Conservation (phyloP, 2,797 vertebrate genomes). For the Acrossocheilus fasciatus region DNA sequence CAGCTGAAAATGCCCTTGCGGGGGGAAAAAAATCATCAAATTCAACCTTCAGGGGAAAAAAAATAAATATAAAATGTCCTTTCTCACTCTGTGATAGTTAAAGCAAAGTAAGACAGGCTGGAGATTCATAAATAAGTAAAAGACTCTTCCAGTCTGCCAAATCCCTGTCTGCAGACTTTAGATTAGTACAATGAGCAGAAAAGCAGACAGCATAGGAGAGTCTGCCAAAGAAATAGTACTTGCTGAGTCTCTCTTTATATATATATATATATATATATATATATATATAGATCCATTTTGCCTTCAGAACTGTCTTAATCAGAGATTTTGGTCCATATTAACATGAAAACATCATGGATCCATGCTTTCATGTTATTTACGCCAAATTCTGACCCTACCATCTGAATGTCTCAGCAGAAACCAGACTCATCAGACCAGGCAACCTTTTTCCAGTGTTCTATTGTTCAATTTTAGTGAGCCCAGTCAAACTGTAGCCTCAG, state of each 20-base stretch:
- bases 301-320: neutral
- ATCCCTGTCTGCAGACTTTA: constrained; percentile 17
- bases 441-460: neutral
- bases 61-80: constrained; percentile 25
- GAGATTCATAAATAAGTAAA: constrained; percentile 46
- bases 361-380: neutral
- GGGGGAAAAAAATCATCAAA: constrained; percentile 1
- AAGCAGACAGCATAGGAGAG: neutral
- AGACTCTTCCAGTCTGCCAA: constrained; percentile 37
- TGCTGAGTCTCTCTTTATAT: neutral
- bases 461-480: neutral
- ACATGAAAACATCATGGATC: neutral
- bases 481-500: neutral
- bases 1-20: constrained; percentile 53
- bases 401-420: neutral
- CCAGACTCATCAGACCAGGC: neutral
- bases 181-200: constrained; percentile 35
- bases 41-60: constrained; percentile 35
- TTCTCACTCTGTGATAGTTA: constrained; percentile 22
- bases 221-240: constrained; percentile 12
- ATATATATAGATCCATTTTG: neutral
- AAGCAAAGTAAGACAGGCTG: constrained; percentile 23
- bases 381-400: neutral
- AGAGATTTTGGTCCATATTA: neutral
- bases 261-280: neutral